phyloP scores from a whole-genome alignment of 35 echinoderm and acorn worm genomes.

The Lytechinus variegatus region DNA sequence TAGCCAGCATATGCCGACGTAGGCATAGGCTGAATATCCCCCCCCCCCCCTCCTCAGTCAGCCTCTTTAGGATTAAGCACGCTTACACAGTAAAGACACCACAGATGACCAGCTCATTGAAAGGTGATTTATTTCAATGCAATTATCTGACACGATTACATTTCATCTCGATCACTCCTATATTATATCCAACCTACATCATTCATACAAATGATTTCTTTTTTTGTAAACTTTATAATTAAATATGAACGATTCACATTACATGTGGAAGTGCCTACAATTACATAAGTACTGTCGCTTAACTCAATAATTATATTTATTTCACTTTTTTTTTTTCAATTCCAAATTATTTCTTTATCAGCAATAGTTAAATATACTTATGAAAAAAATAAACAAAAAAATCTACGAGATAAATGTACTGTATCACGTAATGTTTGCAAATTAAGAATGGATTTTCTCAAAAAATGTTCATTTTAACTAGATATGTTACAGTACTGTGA shows the following conservation, averaged over 20 bases:
- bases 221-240: constrained; percentile 7
- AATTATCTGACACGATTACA: constrained; percentile 33
- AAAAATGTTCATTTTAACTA: not conserved
- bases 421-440: not conserved
- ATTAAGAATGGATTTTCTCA: not conserved
- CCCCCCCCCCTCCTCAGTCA: not conserved
- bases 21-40: too few species aligned
- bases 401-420: not conserved
- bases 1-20: too few species aligned
- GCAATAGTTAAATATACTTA: not conserved
- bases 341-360: not conserved
- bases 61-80: not conserved
- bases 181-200: not conserved
- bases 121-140: constrained; percentile 45
- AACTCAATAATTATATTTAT: not conserved
- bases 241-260: not conserved
- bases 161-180: not conserved
- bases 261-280: constrained; percentile 13
- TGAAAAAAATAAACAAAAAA: not conserved
- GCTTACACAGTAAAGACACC: not conserved
- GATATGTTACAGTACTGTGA: not conserved
- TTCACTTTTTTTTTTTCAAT: not conserved
- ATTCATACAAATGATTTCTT: constrained; percentile 1
- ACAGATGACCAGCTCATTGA: not conserved
- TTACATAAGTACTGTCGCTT: constrained; percentile 9